A percentile compares a stretch with the other conserved stretches of the same genome.
phyloP scores from a whole-genome alignment of 2,797 vertebrate species.

The Arnoldichthys spilopterus region DNA sequence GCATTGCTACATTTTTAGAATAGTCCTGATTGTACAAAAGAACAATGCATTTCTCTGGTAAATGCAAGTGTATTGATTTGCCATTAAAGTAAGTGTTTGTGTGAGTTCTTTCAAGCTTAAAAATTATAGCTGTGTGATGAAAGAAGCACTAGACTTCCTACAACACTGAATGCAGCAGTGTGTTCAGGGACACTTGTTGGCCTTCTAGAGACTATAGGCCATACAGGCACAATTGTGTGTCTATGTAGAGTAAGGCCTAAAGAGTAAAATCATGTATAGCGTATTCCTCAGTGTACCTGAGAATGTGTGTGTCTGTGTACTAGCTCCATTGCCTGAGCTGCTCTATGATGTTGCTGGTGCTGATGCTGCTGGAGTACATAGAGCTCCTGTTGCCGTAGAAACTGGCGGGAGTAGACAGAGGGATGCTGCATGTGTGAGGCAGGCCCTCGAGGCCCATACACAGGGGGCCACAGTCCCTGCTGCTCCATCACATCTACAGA shows the following conservation, averaged over 20 bases:
- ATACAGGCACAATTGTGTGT: background rate
- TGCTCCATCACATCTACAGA: constrained; percentile 91
- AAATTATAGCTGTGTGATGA: constrained; percentile 23
- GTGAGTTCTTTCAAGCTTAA: constrained; percentile 13
- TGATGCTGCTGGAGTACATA: constrained; percentile 87
- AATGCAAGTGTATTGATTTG: constrained; percentile 2
- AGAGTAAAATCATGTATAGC: constrained; percentile 31
- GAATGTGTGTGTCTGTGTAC: constrained; percentile 75
- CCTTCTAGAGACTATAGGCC: constrained; percentile 23
- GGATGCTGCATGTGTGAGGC: constrained; percentile 92
- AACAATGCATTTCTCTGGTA: background rate
- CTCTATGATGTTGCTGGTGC: constrained; percentile 70
- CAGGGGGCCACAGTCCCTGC: constrained; percentile 90
- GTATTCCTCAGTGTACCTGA: constrained; percentile 75
- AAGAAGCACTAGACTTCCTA: constrained; percentile 32
- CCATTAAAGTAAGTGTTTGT: constrained; percentile 20
- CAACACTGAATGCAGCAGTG: constrained; percentile 7
- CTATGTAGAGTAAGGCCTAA: constrained; percentile 23
- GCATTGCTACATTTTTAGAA: constrained; percentile 5
- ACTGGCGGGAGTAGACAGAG: constrained; percentile 88
- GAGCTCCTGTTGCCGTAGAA: constrained; percentile 91
- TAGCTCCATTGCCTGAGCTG: constrained; percentile 75
- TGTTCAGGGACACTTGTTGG: constrained; percentile 27
- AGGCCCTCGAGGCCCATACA: constrained; percentile 88
- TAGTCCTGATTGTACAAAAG: constrained; percentile 23